These are phyloP conservation scores for Meleagris gallopavo DNA, from an alignment of 2,113 vertebrate species.

Conservation along the genomic window DNA sequence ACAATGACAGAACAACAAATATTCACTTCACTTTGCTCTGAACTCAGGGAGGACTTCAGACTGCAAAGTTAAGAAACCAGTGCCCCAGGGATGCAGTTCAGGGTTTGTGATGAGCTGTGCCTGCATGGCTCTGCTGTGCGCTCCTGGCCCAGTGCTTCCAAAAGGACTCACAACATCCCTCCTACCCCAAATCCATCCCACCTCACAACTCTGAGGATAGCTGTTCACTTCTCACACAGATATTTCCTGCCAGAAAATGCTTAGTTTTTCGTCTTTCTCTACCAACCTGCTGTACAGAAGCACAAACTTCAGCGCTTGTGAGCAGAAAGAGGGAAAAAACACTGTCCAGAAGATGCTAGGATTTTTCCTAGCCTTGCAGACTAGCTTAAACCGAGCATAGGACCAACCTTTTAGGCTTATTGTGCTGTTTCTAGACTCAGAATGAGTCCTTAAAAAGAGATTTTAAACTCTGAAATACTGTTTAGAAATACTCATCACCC, in stretches of 20 bases:
- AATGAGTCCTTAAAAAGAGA: neutral
- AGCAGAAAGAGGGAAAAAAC: neutral
- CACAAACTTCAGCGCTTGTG: neutral
- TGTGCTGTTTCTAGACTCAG: neutral
- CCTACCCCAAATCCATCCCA: neutral
- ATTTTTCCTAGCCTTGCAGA: neutral
- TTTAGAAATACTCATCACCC: neutral
- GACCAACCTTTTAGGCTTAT: neutral
- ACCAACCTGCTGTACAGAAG: neutral
- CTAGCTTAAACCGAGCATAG: neutral
- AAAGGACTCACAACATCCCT: neutral
- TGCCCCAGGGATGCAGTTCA: fast-evolving
- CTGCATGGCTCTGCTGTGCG: fast-evolving
- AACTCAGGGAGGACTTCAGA: neutral
- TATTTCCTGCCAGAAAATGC: neutral
- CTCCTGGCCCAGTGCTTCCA: neutral
- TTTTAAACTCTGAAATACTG: neutral
- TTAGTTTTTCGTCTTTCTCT: neutral
- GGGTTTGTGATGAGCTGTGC: neutral
- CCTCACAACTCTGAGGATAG: neutral
- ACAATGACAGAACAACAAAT: neutral
- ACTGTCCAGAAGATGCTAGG: neutral
- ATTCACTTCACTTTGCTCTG: neutral
- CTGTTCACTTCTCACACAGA: neutral
- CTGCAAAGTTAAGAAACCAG: neutral